A percentile compares a stretch with the other conserved stretches of the same genome.
Conservation (phyloP, 2,888 invertebrate species). For the Ommatoiulus sabulosus region DNA sequence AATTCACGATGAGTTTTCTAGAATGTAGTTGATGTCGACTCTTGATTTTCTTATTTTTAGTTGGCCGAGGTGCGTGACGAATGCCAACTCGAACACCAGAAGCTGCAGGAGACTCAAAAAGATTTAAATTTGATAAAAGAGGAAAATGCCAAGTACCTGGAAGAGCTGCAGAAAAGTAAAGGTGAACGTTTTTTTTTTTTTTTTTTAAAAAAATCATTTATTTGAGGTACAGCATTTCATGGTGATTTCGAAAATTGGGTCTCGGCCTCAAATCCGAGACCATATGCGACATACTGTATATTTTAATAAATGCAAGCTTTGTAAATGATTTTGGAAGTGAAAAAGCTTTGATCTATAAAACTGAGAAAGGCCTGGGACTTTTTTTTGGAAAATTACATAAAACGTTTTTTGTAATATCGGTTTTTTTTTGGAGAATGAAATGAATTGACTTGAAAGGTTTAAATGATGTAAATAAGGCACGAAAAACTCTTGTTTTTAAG, state of each 20-base stretch:
- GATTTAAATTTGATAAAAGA: slow-evolving; percentile 7
- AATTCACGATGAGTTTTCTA: not conserved
- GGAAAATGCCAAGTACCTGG: slow-evolving; percentile 5
- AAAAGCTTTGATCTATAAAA: too few species aligned
- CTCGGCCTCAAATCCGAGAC: not conserved
- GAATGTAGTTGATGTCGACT: not conserved
- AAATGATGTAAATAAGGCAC: too few species aligned
- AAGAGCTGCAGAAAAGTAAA: slow-evolving; percentile 10
- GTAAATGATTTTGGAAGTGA: too few species aligned
- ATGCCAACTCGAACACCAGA: slow-evolving; percentile 16
- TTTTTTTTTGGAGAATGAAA: too few species aligned
- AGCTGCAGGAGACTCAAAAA: slow-evolving; percentile 7
- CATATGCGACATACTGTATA: too few species aligned
- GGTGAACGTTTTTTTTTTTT: slow-evolving; percentile 26
- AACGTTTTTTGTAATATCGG: too few species aligned
- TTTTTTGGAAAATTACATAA: too few species aligned
- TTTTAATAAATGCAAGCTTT: too few species aligned
- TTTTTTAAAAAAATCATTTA: slow-evolving; percentile 16
- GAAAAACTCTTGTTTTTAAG: too few species aligned
- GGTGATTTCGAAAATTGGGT: not conserved
- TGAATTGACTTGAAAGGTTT: too few species aligned
- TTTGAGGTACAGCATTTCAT: not conserved
- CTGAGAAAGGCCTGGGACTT: too few species aligned
- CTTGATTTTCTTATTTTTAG: slow-evolving; percentile 22
- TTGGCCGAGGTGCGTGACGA: slow-evolving; percentile 49